Evolutionary conservation across 1,140 invertebrate species (phyloP), one percentile per base, ranked within the genome.

Genomic region (Macrobrachium nipponense): DNA sequence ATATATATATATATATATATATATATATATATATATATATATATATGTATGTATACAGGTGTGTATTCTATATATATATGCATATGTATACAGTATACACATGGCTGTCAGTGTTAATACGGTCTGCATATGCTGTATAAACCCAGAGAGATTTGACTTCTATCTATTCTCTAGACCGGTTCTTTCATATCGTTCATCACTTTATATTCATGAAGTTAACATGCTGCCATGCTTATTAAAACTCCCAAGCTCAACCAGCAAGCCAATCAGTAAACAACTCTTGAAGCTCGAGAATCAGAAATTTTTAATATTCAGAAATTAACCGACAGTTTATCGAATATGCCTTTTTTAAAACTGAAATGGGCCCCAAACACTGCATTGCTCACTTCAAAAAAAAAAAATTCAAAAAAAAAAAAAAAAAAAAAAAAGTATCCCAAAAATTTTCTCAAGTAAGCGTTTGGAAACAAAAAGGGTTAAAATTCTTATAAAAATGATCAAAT

Each of bases 161-260:
- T 44, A 81, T 81, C 80, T 81, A 72, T 81, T 81, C 43, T 81
- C 80, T 72, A 81, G 80, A 70, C 80, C 80, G 80, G 80, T 70
- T 43, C 36, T 59, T 20, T 20, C 20, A 43, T 66, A 36, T 44
- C 27, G 15, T 80, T 44, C 60, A 36, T 60, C 59, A 20, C 60
- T 15, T 36, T 79, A 36, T 8, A 20, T 17, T 80, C 84, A 86
- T 86, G 84, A 86, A 86, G 84, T 86, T 86, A 86, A 86, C 84
- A 86, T 86, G 84, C 84, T 44, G 15, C 51, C 84, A 86, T 86
- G 84, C 84, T 86, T 27, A 14, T 20, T 80, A 18, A 64, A 17
- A 58, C 64, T 83, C 64, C 68, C 75, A 79, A 78, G 58, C 70
- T 75, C 82, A 78, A 70, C 20, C 58, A 72, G 58, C 43, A 72